Percentiles rank a stretch among this genome's conserved stretches.
These are phyloP conservation scores for Tachina grossa DNA, from an alignment of 2,888 invertebrate species.

Conservation along the genomic window DNA sequence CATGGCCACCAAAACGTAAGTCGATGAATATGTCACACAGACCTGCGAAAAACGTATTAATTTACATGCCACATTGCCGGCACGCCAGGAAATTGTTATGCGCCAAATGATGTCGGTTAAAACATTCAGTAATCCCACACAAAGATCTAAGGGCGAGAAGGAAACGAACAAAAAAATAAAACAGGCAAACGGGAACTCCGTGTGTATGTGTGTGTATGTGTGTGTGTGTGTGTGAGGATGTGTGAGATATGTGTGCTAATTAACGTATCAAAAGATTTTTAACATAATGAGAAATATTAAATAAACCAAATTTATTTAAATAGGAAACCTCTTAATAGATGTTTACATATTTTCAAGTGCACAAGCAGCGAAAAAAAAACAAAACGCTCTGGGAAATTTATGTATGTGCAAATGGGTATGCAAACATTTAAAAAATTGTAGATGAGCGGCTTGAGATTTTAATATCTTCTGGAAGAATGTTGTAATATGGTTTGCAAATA, in stretches of 20 bases:
- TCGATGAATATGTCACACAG: conserved; percentile 95
- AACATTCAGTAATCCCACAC: conserved; percentile 94
- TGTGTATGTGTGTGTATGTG: neutral
- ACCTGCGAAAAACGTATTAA: conserved; percentile 92
- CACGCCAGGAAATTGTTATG: conserved; percentile 94
- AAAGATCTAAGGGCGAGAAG: conserved; percentile 87
- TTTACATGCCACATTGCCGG: conserved; percentile 94
- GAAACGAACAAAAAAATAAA: conserved; percentile 5
- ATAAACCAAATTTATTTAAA: neutral
- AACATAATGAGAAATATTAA: neutral
- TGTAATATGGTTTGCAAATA: too few relatives aligned
- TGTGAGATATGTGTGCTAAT: neutral
- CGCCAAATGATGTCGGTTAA: conserved; percentile 95
- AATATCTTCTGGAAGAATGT: too few relatives aligned
- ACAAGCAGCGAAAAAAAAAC: neutral
- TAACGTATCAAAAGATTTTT: conserved; percentile 1
- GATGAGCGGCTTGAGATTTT: too few relatives aligned
- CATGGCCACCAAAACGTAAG: conserved; percentile 94
- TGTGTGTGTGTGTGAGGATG: neutral
- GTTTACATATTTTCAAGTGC: neutral
- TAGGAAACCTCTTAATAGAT: neutral
- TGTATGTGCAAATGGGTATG: too few relatives aligned
- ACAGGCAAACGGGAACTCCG: neutral
- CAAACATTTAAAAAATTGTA: too few relatives aligned
- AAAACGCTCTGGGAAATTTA: neutral